Conservation (phyloP, 2,797 vertebrate genomes). For the Clarias laeviceps region DNA sequence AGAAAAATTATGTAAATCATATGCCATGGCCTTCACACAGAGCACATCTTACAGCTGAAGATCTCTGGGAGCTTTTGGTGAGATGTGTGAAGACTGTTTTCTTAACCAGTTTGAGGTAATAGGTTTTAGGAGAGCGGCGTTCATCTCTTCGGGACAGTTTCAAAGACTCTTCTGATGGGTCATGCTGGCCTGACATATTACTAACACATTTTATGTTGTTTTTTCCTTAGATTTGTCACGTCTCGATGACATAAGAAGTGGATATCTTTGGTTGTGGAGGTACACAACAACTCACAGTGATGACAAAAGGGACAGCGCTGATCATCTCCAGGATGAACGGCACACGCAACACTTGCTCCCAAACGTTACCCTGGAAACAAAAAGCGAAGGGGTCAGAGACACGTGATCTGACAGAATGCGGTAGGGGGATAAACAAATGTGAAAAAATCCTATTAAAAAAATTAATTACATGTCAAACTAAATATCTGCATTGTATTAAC, state of each 20-base stretch:
- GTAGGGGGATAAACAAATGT: neutral
- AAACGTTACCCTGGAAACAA: conserved; percentile 84
- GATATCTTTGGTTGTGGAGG: neutral
- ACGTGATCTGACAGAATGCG: no score
- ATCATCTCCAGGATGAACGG: conserved; percentile 86
- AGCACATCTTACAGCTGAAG: neutral
- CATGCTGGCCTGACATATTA: neutral
- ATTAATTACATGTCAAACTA: no score
- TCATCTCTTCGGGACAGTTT: neutral
- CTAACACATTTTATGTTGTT: neutral
- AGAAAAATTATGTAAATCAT: neutral
- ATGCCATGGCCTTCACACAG: neutral
- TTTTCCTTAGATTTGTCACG: neutral
- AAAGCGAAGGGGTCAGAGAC: conserved; percentile 37
- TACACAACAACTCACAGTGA: conserved; percentile 77
- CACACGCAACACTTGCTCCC: conserved; percentile 83
- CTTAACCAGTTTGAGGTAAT: neutral
- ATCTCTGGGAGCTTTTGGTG: neutral
- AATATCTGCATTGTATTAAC: no score
- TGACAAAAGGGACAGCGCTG: conserved; percentile 82
- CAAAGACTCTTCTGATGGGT: neutral
- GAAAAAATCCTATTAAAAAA: no score
- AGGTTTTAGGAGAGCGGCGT: neutral
- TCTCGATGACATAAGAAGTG: neutral
- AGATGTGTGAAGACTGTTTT: neutral